Percentiles rank a stretch among this genome's conserved stretches.
Evolutionary conservation across 1,140 invertebrate species (phyloP).

Genomic region (Laupala kohalensis): DNA sequence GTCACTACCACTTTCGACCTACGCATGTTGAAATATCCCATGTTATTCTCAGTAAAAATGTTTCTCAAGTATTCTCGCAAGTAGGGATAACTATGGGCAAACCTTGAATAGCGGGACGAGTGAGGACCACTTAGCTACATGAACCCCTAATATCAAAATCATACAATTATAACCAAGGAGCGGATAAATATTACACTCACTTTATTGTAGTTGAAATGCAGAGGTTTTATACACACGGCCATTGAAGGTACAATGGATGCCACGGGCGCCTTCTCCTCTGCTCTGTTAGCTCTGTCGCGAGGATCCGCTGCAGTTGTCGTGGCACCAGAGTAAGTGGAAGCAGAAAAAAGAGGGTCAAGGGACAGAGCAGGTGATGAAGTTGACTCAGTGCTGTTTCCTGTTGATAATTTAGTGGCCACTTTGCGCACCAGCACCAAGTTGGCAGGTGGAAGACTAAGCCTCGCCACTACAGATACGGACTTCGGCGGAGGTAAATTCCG

Average conservation of each 20-base stretch:
- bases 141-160: too few species aligned
- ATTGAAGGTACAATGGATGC: slow-evolving; percentile 51
- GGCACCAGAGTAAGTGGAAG: background rate
- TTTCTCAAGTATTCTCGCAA: too few species aligned
- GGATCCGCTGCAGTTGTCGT: slow-evolving; percentile 10
- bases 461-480: slow-evolving; percentile 47
- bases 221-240: slow-evolving; percentile 82
- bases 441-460: slow-evolving; percentile 38
- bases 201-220: slow-evolving; percentile 79
- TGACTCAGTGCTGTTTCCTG: too few species aligned
- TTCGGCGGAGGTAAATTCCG: slow-evolving; percentile 37
- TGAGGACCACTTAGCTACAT: too few species aligned
- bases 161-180: too few species aligned
- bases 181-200: too few species aligned
- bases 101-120: too few species aligned
- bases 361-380: background rate
- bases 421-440: slow-evolving; percentile 39
- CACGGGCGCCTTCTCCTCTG: too few species aligned
- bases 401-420: slow-evolving; percentile 22
- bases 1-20: too few species aligned
- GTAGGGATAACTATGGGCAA: too few species aligned
- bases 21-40: too few species aligned
- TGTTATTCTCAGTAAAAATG: too few species aligned
- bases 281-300: background rate
- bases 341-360: background rate